Conservation (phyloP, 2,113 vertebrate genomes). For the Chionodraco myersi region DNA sequence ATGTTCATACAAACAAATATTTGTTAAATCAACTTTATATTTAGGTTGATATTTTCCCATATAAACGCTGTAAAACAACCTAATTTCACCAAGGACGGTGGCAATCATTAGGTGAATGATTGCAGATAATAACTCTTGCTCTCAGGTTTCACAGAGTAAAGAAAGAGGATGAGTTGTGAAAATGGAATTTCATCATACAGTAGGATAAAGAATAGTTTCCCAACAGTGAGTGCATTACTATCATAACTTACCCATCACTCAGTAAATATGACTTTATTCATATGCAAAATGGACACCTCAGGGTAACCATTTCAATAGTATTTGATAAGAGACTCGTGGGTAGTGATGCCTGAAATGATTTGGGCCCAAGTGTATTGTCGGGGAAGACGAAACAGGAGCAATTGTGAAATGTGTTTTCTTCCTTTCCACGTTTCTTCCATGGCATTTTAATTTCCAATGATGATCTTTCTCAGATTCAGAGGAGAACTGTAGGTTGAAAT, state of each 20-base stretch:
- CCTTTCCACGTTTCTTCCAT: slow-evolving; percentile 45
- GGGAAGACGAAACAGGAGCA: slow-evolving; percentile 44
- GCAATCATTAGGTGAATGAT: slow-evolving; percentile 1
- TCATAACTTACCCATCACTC: slow-evolving; percentile 69
- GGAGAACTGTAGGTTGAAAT: slow-evolving; percentile 35
- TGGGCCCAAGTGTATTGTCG: slow-evolving; percentile 63
- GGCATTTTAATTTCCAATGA: slow-evolving; percentile 58
- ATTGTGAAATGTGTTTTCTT: slow-evolving; percentile 39
- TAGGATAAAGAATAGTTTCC: slow-evolving; percentile 39
- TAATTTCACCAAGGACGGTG: slow-evolving; percentile 2
- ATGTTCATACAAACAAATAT: background rate
- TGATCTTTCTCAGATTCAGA: slow-evolving; percentile 44
- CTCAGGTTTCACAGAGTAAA: slow-evolving; percentile 26
- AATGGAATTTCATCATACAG: slow-evolving; percentile 45
- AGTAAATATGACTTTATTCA: slow-evolving; percentile 77
- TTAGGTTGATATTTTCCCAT: too few relatives aligned
- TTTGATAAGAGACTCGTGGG: slow-evolving; percentile 79
- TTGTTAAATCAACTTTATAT: background rate
- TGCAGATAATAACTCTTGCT: slow-evolving; percentile 5
- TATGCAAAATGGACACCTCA: slow-evolving; percentile 76
- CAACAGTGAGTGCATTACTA: slow-evolving; percentile 35
- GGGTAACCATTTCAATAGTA: slow-evolving; percentile 79
- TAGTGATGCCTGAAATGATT: slow-evolving; percentile 85
- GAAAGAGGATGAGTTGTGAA: slow-evolving; percentile 25
- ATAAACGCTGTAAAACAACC: background rate